Evolutionary conservation across 2,888 invertebrate genomes (phyloP), one percentile per base, ranked within the genome.

Genomic region (Limnephilus auricula): DNA sequence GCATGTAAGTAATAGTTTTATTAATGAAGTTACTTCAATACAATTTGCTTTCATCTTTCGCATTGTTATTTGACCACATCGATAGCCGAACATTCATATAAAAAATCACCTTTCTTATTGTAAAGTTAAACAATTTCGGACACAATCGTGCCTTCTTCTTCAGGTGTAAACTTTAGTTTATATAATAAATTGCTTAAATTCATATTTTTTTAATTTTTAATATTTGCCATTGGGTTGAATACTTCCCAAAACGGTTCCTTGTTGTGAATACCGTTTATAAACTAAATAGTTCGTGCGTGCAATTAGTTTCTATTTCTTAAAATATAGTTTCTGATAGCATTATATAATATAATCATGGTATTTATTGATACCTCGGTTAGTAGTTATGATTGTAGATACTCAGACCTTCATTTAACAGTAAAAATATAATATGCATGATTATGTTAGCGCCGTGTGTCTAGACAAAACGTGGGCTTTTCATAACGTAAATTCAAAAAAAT

Each of bases 401-500:
- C 6, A 9, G 65, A 25, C 65, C 65, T 65, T 65, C n/a, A 25
- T 65, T 65, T 65, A 65, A n/a, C 65, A 65, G 65, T 25, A 25
- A 65, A 9, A 25, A 65, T 50, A 18, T 50, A 50, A 50, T 50
- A 50, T 5, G 15, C 18, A 50, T 50, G 50, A 15, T 65, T 65
- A 65, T 34, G 9, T 85, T 34, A 85, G 40, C 85, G 85, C 85
- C 30, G 6, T n/a, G 30, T 18, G 87, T 88, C 87, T 88, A 88
- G 87, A 88, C 87, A n/a, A n/a, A 32, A 12, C 78, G 37, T 88
- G 78, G 78, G 34, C 78, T 37, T 79, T 78, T 88, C 32, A 31
- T 34, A 25, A n/a, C n/a, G n/a, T 25, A 25, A 65, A 65, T 25
- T 13, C 9, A 25, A 65, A 65, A 65, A 65, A 65, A 65, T 25